phyloP scores from a whole-genome alignment of 2,113 vertebrate genomes.

The Oreochromis spilurus region DNA sequence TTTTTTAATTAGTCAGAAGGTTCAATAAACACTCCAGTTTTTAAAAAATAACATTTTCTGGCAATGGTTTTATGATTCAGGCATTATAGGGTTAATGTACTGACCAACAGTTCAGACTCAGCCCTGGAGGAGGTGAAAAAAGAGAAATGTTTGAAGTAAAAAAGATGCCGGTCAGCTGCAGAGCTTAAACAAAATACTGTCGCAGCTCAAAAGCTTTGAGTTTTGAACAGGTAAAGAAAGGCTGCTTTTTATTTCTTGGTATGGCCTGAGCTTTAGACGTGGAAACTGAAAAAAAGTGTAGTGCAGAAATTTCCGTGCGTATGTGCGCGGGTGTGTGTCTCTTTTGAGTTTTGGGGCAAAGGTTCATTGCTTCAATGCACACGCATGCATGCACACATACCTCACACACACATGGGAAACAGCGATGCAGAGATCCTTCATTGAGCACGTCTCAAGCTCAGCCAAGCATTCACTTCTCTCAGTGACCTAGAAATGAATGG shows the following conservation, averaged over 20 bases:
- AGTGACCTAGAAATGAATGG: constrained; percentile 67
- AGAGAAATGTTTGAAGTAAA: constrained; percentile 30
- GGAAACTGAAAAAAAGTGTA: neutral
- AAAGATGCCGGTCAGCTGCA: neutral
- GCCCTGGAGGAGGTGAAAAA: neutral
- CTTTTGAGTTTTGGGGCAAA: constrained; percentile 14
- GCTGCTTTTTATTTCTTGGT: neutral
- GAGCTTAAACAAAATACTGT: constrained; percentile 2
- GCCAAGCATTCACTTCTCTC: constrained; percentile 45
- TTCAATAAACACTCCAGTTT: neutral
- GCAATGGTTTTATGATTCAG: neutral
- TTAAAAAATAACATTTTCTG: fast-evolving
- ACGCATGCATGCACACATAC: neutral
- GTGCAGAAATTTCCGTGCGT: neutral
- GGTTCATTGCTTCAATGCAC: constrained; percentile 28
- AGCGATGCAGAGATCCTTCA: constrained; percentile 35
- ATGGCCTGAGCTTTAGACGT: neutral
- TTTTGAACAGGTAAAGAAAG: constrained; percentile 14
- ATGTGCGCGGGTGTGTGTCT: neutral
- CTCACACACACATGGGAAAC: constrained; percentile 3
- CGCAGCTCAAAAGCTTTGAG: neutral
- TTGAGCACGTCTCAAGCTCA: constrained; percentile 52
- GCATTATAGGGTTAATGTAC: neutral
- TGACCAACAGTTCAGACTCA: neutral
- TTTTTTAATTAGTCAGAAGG: fast-evolving